These are phyloP conservation scores for Armadillidium nasatum DNA, from an alignment of 1,140 invertebrate species.

Conservation along the genomic window DNA sequence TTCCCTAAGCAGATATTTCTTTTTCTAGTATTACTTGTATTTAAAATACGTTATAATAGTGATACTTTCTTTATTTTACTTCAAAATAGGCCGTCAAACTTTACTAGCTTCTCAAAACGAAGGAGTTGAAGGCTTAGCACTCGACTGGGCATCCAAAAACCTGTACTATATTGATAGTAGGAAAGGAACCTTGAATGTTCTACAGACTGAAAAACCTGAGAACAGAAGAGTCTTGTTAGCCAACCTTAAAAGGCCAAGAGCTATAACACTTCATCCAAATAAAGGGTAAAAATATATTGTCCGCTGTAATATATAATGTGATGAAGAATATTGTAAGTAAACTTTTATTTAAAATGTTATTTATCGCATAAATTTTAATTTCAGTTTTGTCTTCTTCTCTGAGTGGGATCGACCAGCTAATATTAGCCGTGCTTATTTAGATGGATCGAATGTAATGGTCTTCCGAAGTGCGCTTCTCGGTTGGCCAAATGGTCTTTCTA, in stretches of 20 bases:
- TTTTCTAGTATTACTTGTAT: too few species aligned
- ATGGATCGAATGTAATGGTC: constrained; percentile 76
- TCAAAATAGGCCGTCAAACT: constrained; percentile 65
- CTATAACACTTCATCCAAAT: constrained; percentile 94
- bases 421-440: constrained; percentile 82
- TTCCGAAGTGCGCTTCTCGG: constrained; percentile 90
- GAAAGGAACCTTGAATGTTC: constrained; percentile 89
- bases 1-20: too few species aligned
- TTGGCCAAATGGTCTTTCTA: constrained; percentile 91
- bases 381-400: constrained; percentile 80
- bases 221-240: constrained; percentile 77
- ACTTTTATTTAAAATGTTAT: too few species aligned
- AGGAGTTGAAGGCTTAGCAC: constrained; percentile 91
- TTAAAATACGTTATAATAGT: too few species aligned
- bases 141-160: constrained; percentile 96
- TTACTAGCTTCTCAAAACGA: constrained; percentile 94
- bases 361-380: constrained; percentile 17
- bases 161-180: constrained; percentile 96
- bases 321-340: too few species aligned
- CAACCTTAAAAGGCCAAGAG: constrained; percentile 83
- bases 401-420: constrained; percentile 95
- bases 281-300: constrained; percentile 58
- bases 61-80: too few species aligned
- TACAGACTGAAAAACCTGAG: constrained; percentile 78
- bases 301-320: too few species aligned